These are phyloP conservation scores for Tanaodytes sp. DNA, from an alignment of 2,888 invertebrate species.

Conservation along the genomic window DNA sequence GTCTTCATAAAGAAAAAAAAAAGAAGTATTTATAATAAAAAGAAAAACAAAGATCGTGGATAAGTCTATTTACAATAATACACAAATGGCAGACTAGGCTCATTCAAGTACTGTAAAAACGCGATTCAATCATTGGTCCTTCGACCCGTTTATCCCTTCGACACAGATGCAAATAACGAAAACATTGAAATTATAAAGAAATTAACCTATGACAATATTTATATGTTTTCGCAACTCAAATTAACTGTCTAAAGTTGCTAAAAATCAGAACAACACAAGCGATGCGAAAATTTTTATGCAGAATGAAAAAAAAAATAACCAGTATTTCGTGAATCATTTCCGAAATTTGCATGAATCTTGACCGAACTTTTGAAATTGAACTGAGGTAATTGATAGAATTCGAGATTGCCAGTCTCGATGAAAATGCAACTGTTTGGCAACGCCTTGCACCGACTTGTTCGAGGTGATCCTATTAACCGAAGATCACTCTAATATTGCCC, in stretches of 20 bases:
- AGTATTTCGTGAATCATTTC: too few species aligned
- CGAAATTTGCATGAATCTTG: too few species aligned
- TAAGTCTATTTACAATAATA: conserved; percentile 51
- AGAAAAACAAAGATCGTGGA: conserved; percentile 19
- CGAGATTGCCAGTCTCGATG: not conserved
- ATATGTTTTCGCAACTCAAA: not conserved
- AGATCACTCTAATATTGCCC: conserved; percentile 35
- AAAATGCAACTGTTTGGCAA: conserved; percentile 40
- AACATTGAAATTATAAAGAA: too few species aligned
- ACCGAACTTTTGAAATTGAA: conserved; percentile 1
- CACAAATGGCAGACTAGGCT: conserved; percentile 51
- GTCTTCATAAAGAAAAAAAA: conserved; percentile 13
- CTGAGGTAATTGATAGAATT: not conserved
- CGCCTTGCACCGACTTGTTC: conserved; percentile 22
- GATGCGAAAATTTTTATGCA: too few species aligned
- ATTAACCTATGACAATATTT: not conserved
- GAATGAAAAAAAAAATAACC: too few species aligned
- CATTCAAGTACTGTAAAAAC: conserved; percentile 50
- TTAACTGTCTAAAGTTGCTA: too few species aligned
- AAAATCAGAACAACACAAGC: too few species aligned
- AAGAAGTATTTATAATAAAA: conserved; percentile 13
- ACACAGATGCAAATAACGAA: too few species aligned
- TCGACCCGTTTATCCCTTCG: conserved; percentile 12
- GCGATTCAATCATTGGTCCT: conserved; percentile 16
- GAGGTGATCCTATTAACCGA: conserved; percentile 35